Base-by-base conservation (phyloP, 2,888 invertebrate species). In the Hypomecis atomaria region DNA sequence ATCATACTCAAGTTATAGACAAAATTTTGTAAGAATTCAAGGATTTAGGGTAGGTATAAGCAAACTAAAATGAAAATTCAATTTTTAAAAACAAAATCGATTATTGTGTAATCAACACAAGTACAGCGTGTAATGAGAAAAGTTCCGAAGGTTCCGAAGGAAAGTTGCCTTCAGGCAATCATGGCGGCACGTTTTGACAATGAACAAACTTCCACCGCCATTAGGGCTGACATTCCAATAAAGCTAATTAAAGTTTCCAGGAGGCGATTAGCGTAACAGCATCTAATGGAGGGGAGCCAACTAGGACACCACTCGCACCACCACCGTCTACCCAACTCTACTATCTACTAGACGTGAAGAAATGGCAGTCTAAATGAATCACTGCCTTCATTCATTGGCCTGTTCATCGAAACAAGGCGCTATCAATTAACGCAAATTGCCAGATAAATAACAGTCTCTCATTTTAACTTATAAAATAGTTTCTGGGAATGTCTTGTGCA, bases 261-360 rank as follows among this genome's bases (percentile, higher is more conserved):
- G 60, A 62, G 73, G 61, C 67, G 67, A 72, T 60, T 71, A 73
- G 70, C 64, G 65, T 73, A 61, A 62, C 66, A 68, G 71, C 71
- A 67, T 71, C 63, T 71, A 65, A 80, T 85, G 84, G 82, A 83
- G 70, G 60, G 62, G 67, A 68, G 85, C 84, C 82, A 84, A 85
- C 75, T 84, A 77, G 83, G 77, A 70, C 83, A 75, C 59, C 59
- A 72, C 68, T 72, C 69, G 57, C 65, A 72, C 36, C 49, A 69
- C 57, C 67, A 57, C 57, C 69, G 57, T 67, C 56, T 63, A 66
- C 57, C 65, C 69, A 66, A 42, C 45, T 23, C 23, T 55, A 60
- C 54, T 47, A 40, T 11, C 52, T 49, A 60, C 59, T 40, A 67
- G 58, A 49, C 63, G 42, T 44, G 43, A 60, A 57, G 62, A 60